Conservation (phyloP, 2,113 vertebrate species). For the Sminthopsis crassicaudata region DNA sequence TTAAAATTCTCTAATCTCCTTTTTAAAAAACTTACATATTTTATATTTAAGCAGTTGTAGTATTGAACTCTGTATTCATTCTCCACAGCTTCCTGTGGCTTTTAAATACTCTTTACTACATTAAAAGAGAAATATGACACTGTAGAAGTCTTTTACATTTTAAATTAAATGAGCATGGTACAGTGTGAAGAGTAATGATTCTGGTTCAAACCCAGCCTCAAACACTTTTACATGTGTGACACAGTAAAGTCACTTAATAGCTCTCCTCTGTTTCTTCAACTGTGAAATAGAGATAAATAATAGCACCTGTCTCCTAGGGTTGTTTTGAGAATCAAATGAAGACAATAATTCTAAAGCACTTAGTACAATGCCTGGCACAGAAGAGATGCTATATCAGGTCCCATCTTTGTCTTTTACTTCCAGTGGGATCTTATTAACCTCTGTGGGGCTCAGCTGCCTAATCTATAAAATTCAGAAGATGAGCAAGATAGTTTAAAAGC, state of each 20-base stretch:
- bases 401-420: background rate
- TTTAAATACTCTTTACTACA: conserved; percentile 37
- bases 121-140: conserved; percentile 43
- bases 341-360: background rate
- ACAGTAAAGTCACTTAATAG: no score
- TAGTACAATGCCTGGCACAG: background rate
- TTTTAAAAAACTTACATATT: no score
- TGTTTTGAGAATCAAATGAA: background rate
- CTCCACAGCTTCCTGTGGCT: conserved; percentile 19
- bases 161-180: conserved; percentile 8
- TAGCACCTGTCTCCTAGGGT: background rate
- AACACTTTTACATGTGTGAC: no score
- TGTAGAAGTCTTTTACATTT: conserved; percentile 46
- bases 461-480: background rate
- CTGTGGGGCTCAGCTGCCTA: background rate
- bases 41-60: background rate
- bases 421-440: background rate
- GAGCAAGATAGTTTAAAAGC: background rate
- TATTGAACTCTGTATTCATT: conserved; percentile 21
- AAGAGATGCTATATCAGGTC: background rate
- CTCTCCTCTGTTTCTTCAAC: no score
- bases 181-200: no score
- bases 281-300: background rate
- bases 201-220: no score
- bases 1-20: no score